Evolutionary conservation across 2,113 vertebrate species (phyloP), one percentile per base, ranked within the genome.

Genomic region (Nematolebias whitei): DNA sequence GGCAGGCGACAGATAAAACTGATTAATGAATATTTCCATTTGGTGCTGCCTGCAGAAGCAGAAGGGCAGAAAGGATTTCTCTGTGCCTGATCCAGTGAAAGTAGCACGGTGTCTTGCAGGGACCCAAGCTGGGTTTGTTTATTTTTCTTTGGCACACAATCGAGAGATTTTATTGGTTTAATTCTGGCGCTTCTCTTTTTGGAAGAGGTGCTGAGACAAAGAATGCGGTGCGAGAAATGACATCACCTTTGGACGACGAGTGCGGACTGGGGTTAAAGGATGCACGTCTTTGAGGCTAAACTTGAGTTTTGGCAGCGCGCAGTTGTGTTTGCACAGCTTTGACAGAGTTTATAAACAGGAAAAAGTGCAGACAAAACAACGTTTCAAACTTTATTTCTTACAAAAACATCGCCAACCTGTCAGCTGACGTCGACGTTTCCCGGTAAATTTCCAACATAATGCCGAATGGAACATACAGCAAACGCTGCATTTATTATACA

Each of bases 371-470:
- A 84, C 83, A 71, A 86, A 84, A 80, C 74, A 82, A 80, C 73
- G 65, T 79, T 83, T 79, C 39, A 82, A 76, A 71, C 62, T 91
- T 91, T 91, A 91, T 90, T 91, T 88, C 78, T 87, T 73, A 44
- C 26, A 80, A 86, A 85, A 87, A 84, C 71, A 84, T 43, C 3
- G 22, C 52, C 71, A 67, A 32, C 53, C 39, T 67, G 72, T 69
- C 71, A 78, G 66, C 66, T 54, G 71, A 76, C 71, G 64, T 79
- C 51, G 71, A 76, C 71, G 64, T 79, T 50, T 61, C 20, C 22
- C 20, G 64, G 52, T 70, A 19, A 52, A 71, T 68, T 54, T 77
- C 45, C 49, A 65, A 76, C 63, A 74, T 65, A 68, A 63, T 23
- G 55, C 68, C 64, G 67, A 68, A 83, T 62, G 71, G 60, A 76